Evolutionary conservation across 2,797 vertebrate species (phyloP).

Genomic region (Sebastes goodei): DNA sequence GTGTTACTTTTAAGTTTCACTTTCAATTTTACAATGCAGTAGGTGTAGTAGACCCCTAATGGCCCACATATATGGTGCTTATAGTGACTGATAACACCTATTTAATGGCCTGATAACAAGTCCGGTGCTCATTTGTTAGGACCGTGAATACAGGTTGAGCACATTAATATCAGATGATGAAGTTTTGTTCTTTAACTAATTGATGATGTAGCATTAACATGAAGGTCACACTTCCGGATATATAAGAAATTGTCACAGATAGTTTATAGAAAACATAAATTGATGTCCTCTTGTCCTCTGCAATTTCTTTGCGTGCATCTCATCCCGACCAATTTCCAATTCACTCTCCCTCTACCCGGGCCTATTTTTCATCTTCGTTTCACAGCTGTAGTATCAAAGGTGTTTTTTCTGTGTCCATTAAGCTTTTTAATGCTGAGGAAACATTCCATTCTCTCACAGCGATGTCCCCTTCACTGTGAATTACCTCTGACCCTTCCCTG

Average conservation of each 20-base stretch:
- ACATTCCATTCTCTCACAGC: slow-evolving; percentile 52
- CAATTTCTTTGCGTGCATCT: slow-evolving; percentile 8
- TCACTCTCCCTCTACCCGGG: slow-evolving; percentile 28
- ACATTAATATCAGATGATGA: slow-evolving; percentile 8
- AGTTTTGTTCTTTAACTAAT: neutral
- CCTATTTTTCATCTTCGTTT: slow-evolving; percentile 63
- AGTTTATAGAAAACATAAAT: slow-evolving; percentile 14
- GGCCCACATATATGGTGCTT: neutral
- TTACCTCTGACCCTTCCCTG: slow-evolving; percentile 50
- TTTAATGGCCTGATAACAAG: neutral
- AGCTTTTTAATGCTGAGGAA: slow-evolving; percentile 65
- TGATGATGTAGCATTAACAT: neutral
- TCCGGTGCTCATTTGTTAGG: neutral
- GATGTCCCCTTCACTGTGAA: slow-evolving; percentile 48
- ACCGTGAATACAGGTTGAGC: neutral
- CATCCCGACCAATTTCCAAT: slow-evolving; percentile 22
- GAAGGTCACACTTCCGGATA: slow-evolving; percentile 23
- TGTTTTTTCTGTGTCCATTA: slow-evolving; percentile 67
- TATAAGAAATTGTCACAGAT: slow-evolving; percentile 1
- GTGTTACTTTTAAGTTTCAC: too few relatives aligned
- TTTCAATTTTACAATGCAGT: neutral
- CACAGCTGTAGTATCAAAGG: slow-evolving; percentile 48
- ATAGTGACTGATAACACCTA: neutral
- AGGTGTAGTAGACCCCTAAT: neutral
- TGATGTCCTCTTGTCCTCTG: slow-evolving; percentile 18